Conservation (phyloP, 1,140 invertebrate genomes). For the Ephestia elutella region DNA sequence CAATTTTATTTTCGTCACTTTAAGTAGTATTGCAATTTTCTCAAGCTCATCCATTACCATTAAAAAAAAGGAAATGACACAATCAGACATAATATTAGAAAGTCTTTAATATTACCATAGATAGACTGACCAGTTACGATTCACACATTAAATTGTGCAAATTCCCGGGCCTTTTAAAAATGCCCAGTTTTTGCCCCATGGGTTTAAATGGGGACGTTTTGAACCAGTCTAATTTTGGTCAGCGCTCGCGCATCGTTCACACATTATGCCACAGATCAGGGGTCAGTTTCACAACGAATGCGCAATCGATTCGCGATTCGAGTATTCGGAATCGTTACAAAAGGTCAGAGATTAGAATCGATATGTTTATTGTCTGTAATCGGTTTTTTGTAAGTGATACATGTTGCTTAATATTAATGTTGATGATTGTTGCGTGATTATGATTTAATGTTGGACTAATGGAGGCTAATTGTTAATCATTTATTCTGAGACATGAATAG, state of each 20-base stretch:
- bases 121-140: no score
- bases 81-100: background rate
- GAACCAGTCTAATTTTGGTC: no score
- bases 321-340: background rate
- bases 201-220: no score
- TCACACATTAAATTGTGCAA: no score
- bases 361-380: conserved; percentile 1
- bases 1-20: no score
- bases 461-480: background rate
- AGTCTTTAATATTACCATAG: background rate
- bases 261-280: background rate
- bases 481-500: background rate
- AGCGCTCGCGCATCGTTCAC: background rate
- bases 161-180: no score
- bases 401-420: background rate
- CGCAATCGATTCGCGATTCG: conserved; percentile 3
- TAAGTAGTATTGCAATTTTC: background rate
- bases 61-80: background rate
- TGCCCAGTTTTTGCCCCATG: no score
- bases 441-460: background rate
- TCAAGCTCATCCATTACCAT: background rate
- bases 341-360: conserved; percentile 1
- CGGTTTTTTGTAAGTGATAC: background rate
- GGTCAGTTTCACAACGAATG: background rate
- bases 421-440: background rate